Evolutionary conservation across 1,140 invertebrate species (phyloP).

Genomic region (Triops cancriformis): DNA sequence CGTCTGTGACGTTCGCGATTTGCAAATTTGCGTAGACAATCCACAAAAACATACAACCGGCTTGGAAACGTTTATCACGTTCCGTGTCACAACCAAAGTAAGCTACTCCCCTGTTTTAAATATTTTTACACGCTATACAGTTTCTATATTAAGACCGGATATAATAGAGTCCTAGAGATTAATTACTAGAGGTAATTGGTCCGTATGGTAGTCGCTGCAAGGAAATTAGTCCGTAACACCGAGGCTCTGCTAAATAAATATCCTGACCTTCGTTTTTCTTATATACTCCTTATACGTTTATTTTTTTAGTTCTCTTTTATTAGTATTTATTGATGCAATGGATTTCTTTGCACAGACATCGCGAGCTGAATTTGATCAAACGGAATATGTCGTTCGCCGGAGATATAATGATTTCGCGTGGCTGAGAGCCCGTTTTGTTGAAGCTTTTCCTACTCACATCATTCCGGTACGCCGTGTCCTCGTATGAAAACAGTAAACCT

Average conservation of each 20-base stretch:
- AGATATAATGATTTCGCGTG: conserved; percentile 69
- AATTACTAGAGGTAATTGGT: not conserved
- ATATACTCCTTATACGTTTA: not conserved
- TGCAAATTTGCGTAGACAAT: conserved; percentile 61
- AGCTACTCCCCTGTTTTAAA: conserved; percentile 27
- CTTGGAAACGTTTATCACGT: conserved; percentile 65
- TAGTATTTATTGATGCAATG: not conserved
- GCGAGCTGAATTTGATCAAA: conserved; percentile 54
- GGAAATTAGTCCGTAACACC: not conserved
- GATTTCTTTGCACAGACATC: conserved; percentile 44
- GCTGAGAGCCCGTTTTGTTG: conserved; percentile 56
- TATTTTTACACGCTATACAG: no score
- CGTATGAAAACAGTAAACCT: conserved; percentile 5
- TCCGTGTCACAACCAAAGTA: conserved; percentile 58
- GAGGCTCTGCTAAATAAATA: no score
- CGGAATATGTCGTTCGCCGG: conserved; percentile 57
- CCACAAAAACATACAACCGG: conserved; percentile 68
- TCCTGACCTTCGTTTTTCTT: no score
- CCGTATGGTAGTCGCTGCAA: not conserved
- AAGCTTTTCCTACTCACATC: conserved; percentile 56
- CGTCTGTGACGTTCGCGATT: conserved; percentile 43
- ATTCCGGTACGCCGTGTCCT: conserved; percentile 49
- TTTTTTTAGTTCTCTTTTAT: conserved; percentile 24
- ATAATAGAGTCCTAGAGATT: no score
- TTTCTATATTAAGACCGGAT: no score